These are phyloP conservation scores for Macaria liturata DNA, from an alignment of 2,888 invertebrate genomes.

Conservation along the genomic window DNA sequence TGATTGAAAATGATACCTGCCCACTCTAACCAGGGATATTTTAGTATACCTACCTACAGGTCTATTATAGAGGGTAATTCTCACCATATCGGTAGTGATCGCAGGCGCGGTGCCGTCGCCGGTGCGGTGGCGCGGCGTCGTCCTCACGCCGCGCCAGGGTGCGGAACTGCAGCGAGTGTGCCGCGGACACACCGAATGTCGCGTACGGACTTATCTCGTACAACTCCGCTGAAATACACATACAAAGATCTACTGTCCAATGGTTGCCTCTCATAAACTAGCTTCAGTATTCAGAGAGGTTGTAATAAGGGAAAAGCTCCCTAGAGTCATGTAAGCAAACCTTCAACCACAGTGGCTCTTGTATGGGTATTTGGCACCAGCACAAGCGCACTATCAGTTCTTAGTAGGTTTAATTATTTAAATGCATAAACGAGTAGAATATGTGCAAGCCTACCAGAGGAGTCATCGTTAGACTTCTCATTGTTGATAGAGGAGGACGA, in stretches of 20 bases:
- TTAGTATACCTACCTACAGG: no score
- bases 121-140: constrained; percentile 74
- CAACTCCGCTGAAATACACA: constrained; percentile 79
- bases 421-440: background rate
- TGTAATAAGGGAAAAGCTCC: no score
- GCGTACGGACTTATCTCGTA: constrained; percentile 93
- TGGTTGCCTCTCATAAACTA: no score
- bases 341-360: no score
- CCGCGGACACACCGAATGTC: constrained; percentile 85
- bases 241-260: background rate
- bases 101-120: constrained; percentile 70
- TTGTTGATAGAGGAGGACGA: constrained; percentile 80
- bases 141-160: constrained; percentile 88
- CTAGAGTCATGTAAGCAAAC: no score
- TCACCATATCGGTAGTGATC: constrained; percentile 79
- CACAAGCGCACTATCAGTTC: no score
- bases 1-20: no score
- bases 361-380: no score
- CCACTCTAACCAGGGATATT: no score
- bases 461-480: constrained; percentile 79
- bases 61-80: background rate
- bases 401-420: no score
- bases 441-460: constrained; percentile 62
- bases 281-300: no score
- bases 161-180: constrained; percentile 91